These are phyloP conservation scores for Caiman crocodilus DNA, from an alignment of 2,797 vertebrate genomes.

Conservation along the genomic window DNA sequence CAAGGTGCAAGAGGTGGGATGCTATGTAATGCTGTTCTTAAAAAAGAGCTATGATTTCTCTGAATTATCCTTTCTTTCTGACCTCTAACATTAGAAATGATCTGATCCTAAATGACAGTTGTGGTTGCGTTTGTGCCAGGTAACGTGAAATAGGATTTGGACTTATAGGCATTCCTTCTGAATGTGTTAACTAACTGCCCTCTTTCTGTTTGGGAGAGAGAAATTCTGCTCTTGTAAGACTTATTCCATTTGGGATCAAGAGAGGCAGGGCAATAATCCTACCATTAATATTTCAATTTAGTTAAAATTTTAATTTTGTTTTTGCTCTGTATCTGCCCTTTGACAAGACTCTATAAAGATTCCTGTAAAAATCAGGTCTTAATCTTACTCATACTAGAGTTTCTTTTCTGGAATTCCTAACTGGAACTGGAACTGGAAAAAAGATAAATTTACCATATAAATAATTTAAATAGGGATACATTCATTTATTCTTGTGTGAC, in stretches of 20 bases:
- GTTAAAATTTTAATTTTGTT: background rate
- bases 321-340: background rate
- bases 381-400: too few relatives aligned
- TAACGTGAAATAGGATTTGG: too few relatives aligned
- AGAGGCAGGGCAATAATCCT: background rate
- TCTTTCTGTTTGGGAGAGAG: background rate
- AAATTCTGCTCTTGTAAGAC: background rate
- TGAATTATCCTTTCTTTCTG: background rate
- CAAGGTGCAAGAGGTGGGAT: background rate
- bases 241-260: background rate
- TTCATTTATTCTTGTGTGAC: background rate
- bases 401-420: too few relatives aligned
- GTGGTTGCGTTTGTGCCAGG: too few relatives aligned
- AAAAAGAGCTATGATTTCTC: background rate
- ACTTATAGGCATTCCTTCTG: background rate
- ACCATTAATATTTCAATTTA: background rate
- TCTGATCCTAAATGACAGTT: too few relatives aligned
- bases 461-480: too few relatives aligned
- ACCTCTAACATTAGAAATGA: background rate
- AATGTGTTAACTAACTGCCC: background rate
- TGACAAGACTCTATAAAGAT: background rate
- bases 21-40: background rate
- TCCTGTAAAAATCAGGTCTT: background rate
- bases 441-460: too few relatives aligned
- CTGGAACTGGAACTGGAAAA: too few relatives aligned